These are phyloP conservation scores for Sepioteuthis lessoniana DNA, from an alignment of 2,888 invertebrate species.

Conservation along the genomic window DNA sequence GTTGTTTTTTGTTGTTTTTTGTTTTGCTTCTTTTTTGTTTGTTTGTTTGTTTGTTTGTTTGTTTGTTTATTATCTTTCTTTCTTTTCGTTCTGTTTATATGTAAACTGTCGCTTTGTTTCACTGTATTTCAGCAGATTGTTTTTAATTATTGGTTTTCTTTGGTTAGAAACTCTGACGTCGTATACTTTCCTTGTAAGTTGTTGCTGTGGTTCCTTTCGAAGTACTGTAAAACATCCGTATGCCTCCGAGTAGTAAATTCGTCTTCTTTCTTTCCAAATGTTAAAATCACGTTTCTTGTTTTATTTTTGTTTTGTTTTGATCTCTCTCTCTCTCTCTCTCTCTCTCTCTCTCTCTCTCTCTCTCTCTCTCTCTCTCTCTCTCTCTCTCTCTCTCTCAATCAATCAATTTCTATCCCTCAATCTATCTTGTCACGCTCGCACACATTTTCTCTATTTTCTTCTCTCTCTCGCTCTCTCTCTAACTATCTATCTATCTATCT, in stretches of 20 bases:
- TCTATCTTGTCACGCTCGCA: neutral
- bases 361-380: neutral
- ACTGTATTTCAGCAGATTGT: neutral
- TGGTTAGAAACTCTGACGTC: neutral
- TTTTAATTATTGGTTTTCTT: too few species aligned
- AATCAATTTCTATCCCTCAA: neutral
- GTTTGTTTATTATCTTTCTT: too few species aligned
- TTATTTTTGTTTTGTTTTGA: neutral
- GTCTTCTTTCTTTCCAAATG: neutral
- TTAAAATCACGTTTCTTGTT: neutral
- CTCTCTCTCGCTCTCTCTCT: too few species aligned
- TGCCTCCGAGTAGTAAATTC: neutral
- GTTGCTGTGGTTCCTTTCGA: neutral
- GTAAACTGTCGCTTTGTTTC: neutral
- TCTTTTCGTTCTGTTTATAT: neutral
- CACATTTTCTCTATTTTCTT: constrained; percentile 40
- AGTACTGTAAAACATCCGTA: neutral
- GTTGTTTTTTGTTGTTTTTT: neutral
- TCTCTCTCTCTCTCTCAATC: neutral
- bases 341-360: neutral
- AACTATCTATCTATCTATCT: too few species aligned
- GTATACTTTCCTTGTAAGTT: neutral
- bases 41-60: too few species aligned
- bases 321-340: neutral
- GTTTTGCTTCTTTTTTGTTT: neutral